These are phyloP conservation scores for Linnaemya tessellans DNA, from an alignment of 2,888 invertebrate species.

Conservation along the genomic window DNA sequence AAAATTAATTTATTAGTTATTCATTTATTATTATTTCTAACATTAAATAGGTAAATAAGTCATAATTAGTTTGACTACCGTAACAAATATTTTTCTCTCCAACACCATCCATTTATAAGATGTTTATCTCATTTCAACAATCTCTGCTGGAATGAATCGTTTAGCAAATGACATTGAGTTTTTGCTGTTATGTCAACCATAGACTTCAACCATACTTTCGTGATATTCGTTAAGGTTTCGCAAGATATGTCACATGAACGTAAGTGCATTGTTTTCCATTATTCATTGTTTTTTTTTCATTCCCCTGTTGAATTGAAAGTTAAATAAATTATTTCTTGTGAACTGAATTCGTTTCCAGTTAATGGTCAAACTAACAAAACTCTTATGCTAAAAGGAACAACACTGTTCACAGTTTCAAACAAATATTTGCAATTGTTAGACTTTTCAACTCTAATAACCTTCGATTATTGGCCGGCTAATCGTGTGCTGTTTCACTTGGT, in stretches of 20 bases:
- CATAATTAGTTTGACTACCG: too few species aligned
- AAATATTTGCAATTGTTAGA: conserved; percentile 46
- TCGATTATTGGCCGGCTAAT: conserved; percentile 41
- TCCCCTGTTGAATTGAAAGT: conserved; percentile 38
- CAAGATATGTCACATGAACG: background rate
- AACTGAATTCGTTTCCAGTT: conserved; percentile 28
- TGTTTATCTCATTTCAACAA: too few species aligned
- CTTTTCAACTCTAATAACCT: conserved; percentile 61
- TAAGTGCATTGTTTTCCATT: background rate
- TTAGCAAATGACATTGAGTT: conserved; percentile 25
- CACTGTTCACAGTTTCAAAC: conserved; percentile 2
- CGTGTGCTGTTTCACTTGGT: conserved; percentile 18
- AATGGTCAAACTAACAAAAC: conserved; percentile 38
- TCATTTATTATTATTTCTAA: too few species aligned
- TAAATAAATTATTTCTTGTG: conserved; percentile 32
- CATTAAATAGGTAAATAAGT: too few species aligned
- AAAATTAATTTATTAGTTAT: too few species aligned
- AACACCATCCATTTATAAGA: background rate
- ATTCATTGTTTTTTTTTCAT: background rate
- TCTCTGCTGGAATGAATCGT: background rate
- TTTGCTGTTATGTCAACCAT: background rate
- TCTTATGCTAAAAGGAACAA: background rate
- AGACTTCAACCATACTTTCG: background rate
- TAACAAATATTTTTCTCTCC: background rate
- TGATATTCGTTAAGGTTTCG: background rate